Percentiles rank a stretch among this genome's conserved stretches.
Conservation (phyloP, 2,888 invertebrate species). For the Sceliomorpha sp. region DNA sequence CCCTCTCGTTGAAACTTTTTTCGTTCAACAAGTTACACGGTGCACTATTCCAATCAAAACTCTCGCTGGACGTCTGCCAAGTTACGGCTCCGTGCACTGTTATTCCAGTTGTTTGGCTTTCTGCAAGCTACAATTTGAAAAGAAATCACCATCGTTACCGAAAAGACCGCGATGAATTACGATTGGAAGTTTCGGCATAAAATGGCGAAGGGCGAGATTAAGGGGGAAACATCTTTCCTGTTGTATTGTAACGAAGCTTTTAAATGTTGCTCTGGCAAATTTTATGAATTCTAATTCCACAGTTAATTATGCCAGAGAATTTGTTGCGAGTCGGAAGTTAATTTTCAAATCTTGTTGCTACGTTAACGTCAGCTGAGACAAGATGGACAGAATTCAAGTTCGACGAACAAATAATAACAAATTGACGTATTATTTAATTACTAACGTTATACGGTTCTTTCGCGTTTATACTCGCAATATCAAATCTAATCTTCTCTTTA, state of each 20-base stretch:
- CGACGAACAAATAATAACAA: too few relatives aligned
- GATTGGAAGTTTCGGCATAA: not conserved
- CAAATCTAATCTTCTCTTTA: slow-evolving; percentile 7
- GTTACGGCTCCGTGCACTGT: not conserved
- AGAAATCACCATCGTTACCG: slow-evolving; percentile 6
- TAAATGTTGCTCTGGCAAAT: too few relatives aligned
- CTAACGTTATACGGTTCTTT: too few relatives aligned
- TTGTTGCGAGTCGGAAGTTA: too few relatives aligned
- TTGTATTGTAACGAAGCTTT: too few relatives aligned
- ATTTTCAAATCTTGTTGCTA: too few relatives aligned
- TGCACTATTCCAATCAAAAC: not conserved
- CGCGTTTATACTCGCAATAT: slow-evolving; percentile 21
- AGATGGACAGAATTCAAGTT: too few relatives aligned
- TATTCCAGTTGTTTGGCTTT: slow-evolving; percentile 6
- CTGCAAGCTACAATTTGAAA: slow-evolving; percentile 3
- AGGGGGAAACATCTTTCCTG: too few relatives aligned
- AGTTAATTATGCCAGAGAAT: not conserved
- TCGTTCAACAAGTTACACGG: not conserved
- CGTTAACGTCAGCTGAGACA: too few relatives aligned
- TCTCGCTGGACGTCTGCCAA: not conserved
- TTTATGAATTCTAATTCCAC: too few relatives aligned
- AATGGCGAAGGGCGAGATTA: not conserved
- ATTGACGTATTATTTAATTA: too few relatives aligned
- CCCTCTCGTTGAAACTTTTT: not conserved
- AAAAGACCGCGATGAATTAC: slow-evolving; percentile 1